phyloP scores from a whole-genome alignment of 2,113 vertebrate genomes.

The pig (Sus scrofa) region T2T-Sscrofa CM000826.6:88719001-88719500 shows the following conservation, averaged over 20 bases:
- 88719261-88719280: not conserved
- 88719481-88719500: not conserved
- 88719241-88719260: not conserved
- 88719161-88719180: not conserved
- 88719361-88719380: not conserved
- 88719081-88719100: not conserved
- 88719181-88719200: not conserved
- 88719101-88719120: not conserved
- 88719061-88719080: not conserved
- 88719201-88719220: rapidly evolving
- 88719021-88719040: not conserved
- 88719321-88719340: not conserved
- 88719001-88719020: not conserved
- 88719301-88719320: not conserved
- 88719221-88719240: not conserved
- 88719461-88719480: not conserved
- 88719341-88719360: not conserved
- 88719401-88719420: not conserved
- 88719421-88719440: not conserved
- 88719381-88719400: not conserved
- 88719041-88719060: not conserved
- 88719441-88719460: not conserved
- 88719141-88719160: not conserved
- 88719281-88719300: not conserved
- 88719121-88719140: not conserved